Percentiles rank a stretch among this genome's conserved stretches.
These are phyloP conservation scores for Drosophila takahashii DNA, from an alignment of 1,140 invertebrate species.

Conservation along the genomic window DNA sequence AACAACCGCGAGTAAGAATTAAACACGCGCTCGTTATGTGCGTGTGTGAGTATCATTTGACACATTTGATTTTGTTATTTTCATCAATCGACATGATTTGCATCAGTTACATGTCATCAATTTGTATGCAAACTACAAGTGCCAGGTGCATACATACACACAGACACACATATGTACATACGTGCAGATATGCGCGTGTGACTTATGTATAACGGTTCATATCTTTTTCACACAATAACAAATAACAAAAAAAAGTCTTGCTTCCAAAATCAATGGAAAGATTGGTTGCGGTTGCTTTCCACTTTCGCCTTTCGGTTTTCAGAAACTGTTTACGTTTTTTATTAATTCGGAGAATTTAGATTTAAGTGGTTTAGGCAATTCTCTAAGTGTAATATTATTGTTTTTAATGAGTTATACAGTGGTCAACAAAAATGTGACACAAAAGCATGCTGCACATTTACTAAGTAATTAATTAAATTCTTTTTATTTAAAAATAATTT, in stretches of 20 bases:
- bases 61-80: conserved; percentile 7
- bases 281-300: background rate
- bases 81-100: conserved; percentile 24
- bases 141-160: background rate
- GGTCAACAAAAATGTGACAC: too few species aligned
- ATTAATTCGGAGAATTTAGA: background rate
- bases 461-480: too few species aligned
- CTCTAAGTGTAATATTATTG: background rate
- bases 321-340: background rate
- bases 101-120: background rate
- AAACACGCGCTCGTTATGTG: conserved; percentile 29
- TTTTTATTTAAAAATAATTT: too few species aligned
- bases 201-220: background rate
- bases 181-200: background rate
- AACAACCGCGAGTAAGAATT: conserved; percentile 39
- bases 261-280: background rate
- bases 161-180: background rate
- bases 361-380: background rate
- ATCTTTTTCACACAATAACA: background rate
- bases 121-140: background rate
- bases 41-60: conserved; percentile 5
- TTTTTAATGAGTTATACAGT: too few species aligned
- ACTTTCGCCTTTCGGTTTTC: background rate
- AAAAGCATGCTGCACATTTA: too few species aligned
- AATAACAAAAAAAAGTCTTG: background rate